Evolutionary conservation across 2,888 invertebrate genomes (phyloP).

Genomic region (Athalia rosae): DNA sequence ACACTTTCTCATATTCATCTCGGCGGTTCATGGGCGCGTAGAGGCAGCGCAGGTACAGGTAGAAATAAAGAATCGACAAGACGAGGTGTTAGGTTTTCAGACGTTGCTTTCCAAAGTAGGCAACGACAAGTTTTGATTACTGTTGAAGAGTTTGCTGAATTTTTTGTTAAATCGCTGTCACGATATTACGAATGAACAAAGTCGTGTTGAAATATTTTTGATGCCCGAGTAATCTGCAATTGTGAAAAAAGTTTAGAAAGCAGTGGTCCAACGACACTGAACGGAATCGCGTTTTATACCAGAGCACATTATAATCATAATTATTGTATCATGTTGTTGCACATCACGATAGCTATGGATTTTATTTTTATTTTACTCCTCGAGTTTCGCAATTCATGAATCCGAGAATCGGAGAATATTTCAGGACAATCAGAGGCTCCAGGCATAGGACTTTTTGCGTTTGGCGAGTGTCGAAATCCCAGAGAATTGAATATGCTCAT

Average conservation of each 20-base stretch:
- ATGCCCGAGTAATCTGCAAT: neutral
- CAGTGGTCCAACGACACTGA: constrained; percentile 7
- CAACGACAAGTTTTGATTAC: constrained; percentile 9
- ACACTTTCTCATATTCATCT: constrained; percentile 40
- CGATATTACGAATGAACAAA: neutral
- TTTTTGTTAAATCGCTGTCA: no score
- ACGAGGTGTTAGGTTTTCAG: neutral
- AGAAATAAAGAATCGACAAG: constrained; percentile 13
- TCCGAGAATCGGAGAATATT: no score
- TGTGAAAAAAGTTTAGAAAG: constrained; percentile 13
- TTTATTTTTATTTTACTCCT: neutral
- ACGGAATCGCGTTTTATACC: constrained; percentile 15
- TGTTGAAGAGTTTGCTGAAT: neutral
- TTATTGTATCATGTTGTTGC: neutral
- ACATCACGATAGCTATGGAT: neutral
- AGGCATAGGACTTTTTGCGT: no score
- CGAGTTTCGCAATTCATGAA: neutral
- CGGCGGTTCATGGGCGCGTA: constrained; percentile 34
- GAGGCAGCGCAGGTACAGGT: neutral
- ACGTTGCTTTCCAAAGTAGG: constrained; percentile 17
- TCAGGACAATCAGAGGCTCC: no score
- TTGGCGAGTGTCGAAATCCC: no score
- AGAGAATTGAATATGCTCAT: no score
- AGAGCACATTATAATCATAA: neutral
- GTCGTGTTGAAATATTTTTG: constrained; percentile 9